These are phyloP conservation scores for Tinea pellionella DNA, from an alignment of 2,888 invertebrate genomes.

Conservation along the genomic window DNA sequence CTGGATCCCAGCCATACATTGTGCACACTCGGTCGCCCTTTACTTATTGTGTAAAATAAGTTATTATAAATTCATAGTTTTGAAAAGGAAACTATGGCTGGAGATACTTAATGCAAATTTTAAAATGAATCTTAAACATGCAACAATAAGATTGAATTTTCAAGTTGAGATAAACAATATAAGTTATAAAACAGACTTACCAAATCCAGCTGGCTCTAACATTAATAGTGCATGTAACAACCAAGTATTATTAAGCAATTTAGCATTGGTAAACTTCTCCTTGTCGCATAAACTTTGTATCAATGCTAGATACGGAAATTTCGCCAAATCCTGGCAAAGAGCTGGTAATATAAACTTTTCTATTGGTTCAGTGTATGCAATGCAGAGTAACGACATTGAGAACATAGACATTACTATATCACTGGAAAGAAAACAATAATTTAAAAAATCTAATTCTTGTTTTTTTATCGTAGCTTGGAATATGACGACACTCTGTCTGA, in stretches of 20 bases:
- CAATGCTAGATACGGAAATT: conserved; percentile 65
- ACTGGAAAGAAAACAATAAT: conserved; percentile 27
- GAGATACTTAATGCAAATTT: too few relatives aligned
- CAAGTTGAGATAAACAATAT: too few relatives aligned
- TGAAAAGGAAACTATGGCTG: too few relatives aligned
- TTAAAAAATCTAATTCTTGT: conserved; percentile 15
- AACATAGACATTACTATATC: conserved; percentile 65
- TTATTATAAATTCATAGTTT: too few relatives aligned
- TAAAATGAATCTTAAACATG: too few relatives aligned
- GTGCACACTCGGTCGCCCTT: too few relatives aligned
- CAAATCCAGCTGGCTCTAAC: conserved; percentile 73
- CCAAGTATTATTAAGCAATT: conserved; percentile 69
- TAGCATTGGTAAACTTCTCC: conserved; percentile 49
- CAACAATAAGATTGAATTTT: too few relatives aligned
- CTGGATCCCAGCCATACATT: too few relatives aligned
- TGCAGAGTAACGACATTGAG: conserved; percentile 74
- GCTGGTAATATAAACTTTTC: conserved; percentile 78
- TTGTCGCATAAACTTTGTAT: conserved; percentile 50
- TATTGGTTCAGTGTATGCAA: conserved; percentile 74
- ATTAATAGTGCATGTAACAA: conserved; percentile 76
- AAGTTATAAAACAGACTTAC: too few relatives aligned
- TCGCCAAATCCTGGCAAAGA: conserved; percentile 29
- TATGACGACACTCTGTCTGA: too few relatives aligned
- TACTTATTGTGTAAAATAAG: too few relatives aligned
- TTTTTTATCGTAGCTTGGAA: too few relatives aligned